phyloP scores from a whole-genome alignment of 1,140 invertebrate genomes.

The Zelostemma sp. region DNA sequence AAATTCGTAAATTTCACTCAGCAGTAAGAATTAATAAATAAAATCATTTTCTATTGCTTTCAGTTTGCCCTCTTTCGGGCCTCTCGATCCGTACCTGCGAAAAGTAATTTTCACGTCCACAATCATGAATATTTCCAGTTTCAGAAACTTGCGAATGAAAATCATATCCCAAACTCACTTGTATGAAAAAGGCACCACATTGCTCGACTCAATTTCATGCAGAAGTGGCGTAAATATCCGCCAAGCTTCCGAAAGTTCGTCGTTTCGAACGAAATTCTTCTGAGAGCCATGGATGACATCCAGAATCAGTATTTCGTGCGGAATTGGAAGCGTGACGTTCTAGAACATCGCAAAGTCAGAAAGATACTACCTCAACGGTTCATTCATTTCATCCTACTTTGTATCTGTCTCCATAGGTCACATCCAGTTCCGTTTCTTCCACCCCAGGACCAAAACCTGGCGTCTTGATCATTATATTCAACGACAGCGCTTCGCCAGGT shows the following conservation, averaged over 20 bases:
- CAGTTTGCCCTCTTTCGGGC: constrained; percentile 90
- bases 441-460: constrained; percentile 97
- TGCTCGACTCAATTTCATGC: constrained; percentile 87
- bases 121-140: not conserved
- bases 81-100: constrained; percentile 84
- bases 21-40: constrained; percentile 96
- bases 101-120: too few relatives aligned
- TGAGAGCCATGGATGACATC: constrained; percentile 98
- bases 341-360: constrained; percentile 66
- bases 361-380: too few relatives aligned
- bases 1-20: too few relatives aligned
- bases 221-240: constrained; percentile 97
- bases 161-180: constrained; percentile 73
- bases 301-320: constrained; percentile 96
- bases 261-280: constrained; percentile 98
- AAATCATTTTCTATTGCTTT: constrained; percentile 86
- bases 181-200: constrained; percentile 86
- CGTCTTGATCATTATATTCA: constrained; percentile 98
- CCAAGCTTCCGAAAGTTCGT: constrained; percentile 98
- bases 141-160: not conserved
- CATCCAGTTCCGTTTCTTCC: constrained; percentile 97
- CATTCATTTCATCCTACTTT: constrained; percentile 75
- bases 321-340: constrained; percentile 92
- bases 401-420: constrained; percentile 94
- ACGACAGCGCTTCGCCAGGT: constrained; percentile 97